Evolutionary conservation across 2,113 vertebrate species (phyloP), one percentile per base, ranked within the genome.

Genomic region (Mustela lutreola): DNA sequence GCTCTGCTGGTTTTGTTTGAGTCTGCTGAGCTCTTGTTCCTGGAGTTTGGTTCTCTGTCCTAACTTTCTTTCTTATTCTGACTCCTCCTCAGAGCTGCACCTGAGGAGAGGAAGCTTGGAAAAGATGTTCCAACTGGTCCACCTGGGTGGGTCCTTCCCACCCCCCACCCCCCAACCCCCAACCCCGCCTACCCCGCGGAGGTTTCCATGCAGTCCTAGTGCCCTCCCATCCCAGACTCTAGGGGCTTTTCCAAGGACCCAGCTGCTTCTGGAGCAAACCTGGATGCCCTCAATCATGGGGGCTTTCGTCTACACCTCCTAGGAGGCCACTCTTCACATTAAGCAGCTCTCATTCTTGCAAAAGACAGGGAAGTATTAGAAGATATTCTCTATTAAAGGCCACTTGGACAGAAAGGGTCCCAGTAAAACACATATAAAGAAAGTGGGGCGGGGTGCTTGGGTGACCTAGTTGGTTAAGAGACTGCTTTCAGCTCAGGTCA

Each of bases 271-370:
- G 19, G 48, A 24, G 7, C 39, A 16, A 67, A 82, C 11, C 12
- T 1, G 2, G 1, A 1, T 0, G 26, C 31, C 31, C 56, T 21
- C 9, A 91, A 45, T 58, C n/a, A 1, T 2, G 50, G 80, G 2
- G 1, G 0, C 21, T 24, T 48, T 45, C n/a, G 33, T 62, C 56
- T 36, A 31, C 28, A 63, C 4, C 15, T 16, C 1, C 60, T 45
- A 4, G 31, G 19, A 11, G 9, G 15, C 16, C 45, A 5, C 36
- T 31, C 16, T 21, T 31, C 58, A 58, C 45, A 42, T 86, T 65
- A 11, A 58, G 22, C 22, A 1, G 10, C 8, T 56, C 65, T 75
- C 6, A 6, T 88, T 73, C n/a, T 56, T 92, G 70, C 42, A 80
- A 71, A 71, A 0, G 1, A 18, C 36, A n/a, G 24, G 24, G 22